These are phyloP conservation scores for Myotis yumanensis DNA, from an alignment of 2,113 vertebrate species.

Conservation along the genomic window DNA sequence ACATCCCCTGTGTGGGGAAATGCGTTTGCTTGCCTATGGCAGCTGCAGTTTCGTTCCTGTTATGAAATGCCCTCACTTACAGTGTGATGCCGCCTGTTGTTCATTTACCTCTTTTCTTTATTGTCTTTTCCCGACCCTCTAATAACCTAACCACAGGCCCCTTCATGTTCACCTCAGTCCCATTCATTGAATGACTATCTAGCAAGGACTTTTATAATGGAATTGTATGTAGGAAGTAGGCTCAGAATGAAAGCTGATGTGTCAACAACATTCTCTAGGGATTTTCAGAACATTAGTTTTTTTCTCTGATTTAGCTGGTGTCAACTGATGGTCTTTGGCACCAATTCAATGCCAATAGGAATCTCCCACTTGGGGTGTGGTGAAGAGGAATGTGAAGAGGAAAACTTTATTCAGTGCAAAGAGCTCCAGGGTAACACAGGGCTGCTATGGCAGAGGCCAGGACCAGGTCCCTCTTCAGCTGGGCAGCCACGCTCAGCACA, in stretches of 20 bases:
- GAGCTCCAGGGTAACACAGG: not conserved
- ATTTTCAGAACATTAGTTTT: constrained; percentile 12
- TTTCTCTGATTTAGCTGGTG: not conserved
- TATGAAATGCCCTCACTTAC: not conserved
- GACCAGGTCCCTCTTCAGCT: not conserved
- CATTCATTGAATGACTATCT: not conserved
- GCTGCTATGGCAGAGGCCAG: not conserved
- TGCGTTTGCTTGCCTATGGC: not conserved
- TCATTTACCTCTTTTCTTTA: not conserved
- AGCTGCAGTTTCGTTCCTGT: not conserved
- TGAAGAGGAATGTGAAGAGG: not conserved
- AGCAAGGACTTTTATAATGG: constrained; percentile 25
- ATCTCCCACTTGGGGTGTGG: not conserved
- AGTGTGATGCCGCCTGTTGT: not conserved
- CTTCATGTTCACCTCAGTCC: not conserved
- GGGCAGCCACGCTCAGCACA: no score
- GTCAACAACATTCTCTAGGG: constrained; percentile 40
- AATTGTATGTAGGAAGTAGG: constrained; percentile 46
- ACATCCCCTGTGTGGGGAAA: not conserved
- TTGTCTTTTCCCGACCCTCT: not conserved
- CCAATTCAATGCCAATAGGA: not conserved
- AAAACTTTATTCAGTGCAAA: not conserved
- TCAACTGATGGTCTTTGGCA: not conserved
- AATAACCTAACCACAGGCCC: not conserved
- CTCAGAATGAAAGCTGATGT: constrained; percentile 52